Percentiles rank a stretch among this genome's conserved stretches.
Evolutionary conservation across 2,113 vertebrate species (phyloP).

Genomic region (Butorides virescens): DNA sequence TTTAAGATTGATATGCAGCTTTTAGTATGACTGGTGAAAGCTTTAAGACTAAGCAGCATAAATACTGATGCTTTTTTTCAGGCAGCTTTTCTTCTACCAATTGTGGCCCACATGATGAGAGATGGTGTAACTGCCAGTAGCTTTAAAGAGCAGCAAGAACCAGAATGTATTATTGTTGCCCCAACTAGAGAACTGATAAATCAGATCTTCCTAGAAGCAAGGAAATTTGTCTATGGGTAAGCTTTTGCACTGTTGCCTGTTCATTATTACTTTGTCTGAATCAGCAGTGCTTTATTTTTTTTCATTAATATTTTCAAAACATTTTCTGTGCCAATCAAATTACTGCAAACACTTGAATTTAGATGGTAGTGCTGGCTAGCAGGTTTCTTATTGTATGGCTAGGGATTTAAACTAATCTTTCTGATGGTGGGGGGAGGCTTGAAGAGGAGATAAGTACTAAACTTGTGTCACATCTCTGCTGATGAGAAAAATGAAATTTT

Average conservation of each 20-base stretch:
- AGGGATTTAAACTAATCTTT: background rate
- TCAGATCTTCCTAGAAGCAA: conserved; percentile 92
- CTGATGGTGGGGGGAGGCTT: fast-evolving
- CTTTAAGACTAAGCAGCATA: background rate
- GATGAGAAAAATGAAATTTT: background rate
- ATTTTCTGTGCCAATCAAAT: fast-evolving
- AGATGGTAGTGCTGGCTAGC: background rate
- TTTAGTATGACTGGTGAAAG: background rate
- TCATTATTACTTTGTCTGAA: background rate
- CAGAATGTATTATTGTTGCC: conserved; percentile 88
- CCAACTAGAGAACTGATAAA: conserved; percentile 94
- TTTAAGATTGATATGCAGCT: background rate
- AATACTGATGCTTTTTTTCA: conserved; percentile 34
- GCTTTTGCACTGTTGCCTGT: background rate
- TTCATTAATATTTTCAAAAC: background rate
- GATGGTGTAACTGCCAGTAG: conserved; percentile 81
- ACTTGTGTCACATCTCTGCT: background rate
- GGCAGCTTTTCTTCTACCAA: conserved; percentile 93
- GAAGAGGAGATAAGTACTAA: background rate
- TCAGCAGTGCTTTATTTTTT: background rate
- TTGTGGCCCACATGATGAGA: conserved; percentile 87
- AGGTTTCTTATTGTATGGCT: background rate
- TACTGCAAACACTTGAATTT: background rate
- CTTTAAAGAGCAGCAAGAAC: conserved; percentile 88
- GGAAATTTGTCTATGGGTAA: conserved; percentile 92